Evolutionary conservation across 2,888 invertebrate species (phyloP), one percentile per base, ranked within the genome.

Genomic region (Lycocerus yunnanus): DNA sequence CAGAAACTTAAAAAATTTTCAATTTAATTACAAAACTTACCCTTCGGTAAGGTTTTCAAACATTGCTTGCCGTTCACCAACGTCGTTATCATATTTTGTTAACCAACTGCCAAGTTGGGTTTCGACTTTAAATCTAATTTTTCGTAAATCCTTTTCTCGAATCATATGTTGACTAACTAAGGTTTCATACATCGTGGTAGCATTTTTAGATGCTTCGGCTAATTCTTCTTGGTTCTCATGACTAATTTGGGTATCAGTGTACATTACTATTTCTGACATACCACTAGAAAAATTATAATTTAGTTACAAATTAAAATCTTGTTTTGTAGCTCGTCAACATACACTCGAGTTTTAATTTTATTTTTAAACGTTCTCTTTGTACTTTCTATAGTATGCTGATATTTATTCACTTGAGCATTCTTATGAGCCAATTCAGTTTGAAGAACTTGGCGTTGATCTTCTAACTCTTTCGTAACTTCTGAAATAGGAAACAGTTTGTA

Each of bases 51-150:
- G 85, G 24, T 89, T 88, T 69, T 91, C 91, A 1, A 89, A 84
- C 75, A 90, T 89, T 0, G 85, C 77, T 73, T 91, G 90, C 76
- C 90, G 89, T 68, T 90, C 90, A 0, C 88, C 88, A 86, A 92
- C 90, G 81, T 91, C 91, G 9, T 85, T 73, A 78, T 92, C 92
- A 77, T 90, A 92, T 80, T 90, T 91, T 73, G 88, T 87, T 8
- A 92, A 84, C 90, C 91, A 90, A 43, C 88, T 89, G 3, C 88
- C 78, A 71, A 91, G 81, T 81, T 91, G 90, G 0, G 89, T 89
- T 80, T 91, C 91, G 24, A 89, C 88, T 85, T 91, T 91, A 71
- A 88, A 88, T 79, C 90, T 89, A 78, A 89, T 88, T 0, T 87
- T 87, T 75, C 91, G 86, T 69, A 90, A 86, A 43, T 85, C 85